phyloP scores from a whole-genome alignment of 2,113 vertebrate genomes.

The Arothron firmamentum region DNA sequence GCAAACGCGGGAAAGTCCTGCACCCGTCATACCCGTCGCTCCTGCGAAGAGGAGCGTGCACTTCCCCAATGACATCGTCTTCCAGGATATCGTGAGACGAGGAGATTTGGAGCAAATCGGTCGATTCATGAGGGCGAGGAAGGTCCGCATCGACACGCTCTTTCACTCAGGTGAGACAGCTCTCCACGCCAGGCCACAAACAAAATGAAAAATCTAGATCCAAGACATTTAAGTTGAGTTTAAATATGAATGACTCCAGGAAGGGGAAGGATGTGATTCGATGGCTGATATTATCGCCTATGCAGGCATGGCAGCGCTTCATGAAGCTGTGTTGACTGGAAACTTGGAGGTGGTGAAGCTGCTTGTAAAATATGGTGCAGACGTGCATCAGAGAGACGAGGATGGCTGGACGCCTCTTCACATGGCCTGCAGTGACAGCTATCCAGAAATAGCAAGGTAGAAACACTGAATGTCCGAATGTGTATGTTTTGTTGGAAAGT shows the following conservation, averaged over 20 bases:
- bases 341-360: slow-evolving; percentile 93
- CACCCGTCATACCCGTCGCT: slow-evolving; percentile 44
- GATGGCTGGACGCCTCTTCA: slow-evolving; percentile 92
- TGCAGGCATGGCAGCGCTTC: slow-evolving; percentile 88
- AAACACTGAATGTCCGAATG: not conserved
- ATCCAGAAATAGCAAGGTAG: slow-evolving; percentile 87
- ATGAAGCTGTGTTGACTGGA: slow-evolving; percentile 90
- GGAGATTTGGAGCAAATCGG: slow-evolving; percentile 93
- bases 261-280: too few species aligned
- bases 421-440: slow-evolving; percentile 91
- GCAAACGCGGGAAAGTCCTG: slow-evolving; percentile 40
- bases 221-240: not conserved
- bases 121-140: slow-evolving; percentile 88
- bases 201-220: not conserved
- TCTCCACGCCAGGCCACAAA: not conserved
- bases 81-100: slow-evolving; percentile 88
- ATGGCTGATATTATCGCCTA: slow-evolving; percentile 18
- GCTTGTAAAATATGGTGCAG: slow-evolving; percentile 85
- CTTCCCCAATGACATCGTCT: slow-evolving; percentile 90
- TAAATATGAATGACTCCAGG: not conserved
- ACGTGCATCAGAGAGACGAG: slow-evolving; percentile 90
- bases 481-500: not conserved
- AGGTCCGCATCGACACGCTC: slow-evolving; percentile 86
- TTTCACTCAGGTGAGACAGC: slow-evolving; percentile 86
- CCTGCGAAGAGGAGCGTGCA: slow-evolving; percentile 77